phyloP scores from a whole-genome alignment of 2,113 vertebrate genomes.

The Pholis gunnellus region DNA sequence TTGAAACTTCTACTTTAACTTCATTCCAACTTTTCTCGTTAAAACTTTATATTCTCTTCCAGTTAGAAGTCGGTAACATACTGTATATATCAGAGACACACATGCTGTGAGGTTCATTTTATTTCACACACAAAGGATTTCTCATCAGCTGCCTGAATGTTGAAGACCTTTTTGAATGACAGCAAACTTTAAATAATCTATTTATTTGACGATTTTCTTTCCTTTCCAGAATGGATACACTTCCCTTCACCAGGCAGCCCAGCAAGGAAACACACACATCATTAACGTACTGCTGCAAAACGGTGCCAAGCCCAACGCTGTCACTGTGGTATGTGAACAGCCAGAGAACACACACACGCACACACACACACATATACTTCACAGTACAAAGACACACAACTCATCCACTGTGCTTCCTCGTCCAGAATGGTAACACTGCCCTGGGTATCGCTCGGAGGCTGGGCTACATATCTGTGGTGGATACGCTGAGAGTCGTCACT shows the following conservation, averaged over 20 bases:
- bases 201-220: neutral
- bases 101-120: neutral
- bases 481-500: constrained; percentile 96
- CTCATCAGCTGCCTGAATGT: neutral
- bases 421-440: constrained; percentile 96
- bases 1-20: neutral
- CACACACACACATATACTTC: neutral
- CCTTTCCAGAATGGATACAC: constrained; percentile 94
- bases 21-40: neutral
- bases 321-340: constrained; percentile 88
- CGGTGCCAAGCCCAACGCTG: constrained; percentile 94
- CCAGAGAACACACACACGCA: neutral
- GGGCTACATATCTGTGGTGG: constrained; percentile 98
- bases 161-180: neutral
- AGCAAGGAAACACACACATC: constrained; percentile 98
- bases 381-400: neutral
- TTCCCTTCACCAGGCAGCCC: constrained; percentile 96
- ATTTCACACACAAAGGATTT: neutral
- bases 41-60: neutral
- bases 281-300: constrained; percentile 94
- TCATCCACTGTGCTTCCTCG: neutral
- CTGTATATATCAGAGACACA: neutral
- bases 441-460: constrained; percentile 93
- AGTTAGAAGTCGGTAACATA: neutral
- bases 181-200: neutral